Base-by-base conservation (phyloP, 1,140 invertebrate genomes). In the Calliphora vicina region DNA sequence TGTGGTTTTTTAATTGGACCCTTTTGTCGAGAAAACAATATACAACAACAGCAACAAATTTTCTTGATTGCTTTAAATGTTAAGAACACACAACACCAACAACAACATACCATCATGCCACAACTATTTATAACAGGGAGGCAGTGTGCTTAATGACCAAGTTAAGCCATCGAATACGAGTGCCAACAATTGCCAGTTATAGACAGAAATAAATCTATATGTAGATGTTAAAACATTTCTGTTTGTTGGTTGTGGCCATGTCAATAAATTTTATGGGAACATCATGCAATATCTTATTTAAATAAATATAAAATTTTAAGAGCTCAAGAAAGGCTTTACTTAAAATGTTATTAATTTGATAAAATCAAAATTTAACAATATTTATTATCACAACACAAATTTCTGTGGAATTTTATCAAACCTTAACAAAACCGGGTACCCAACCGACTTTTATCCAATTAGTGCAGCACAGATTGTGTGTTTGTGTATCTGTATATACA, bases 1-100 rank as follows among this genome's bases (percentile, higher is more conserved):
- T 88, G 88, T 89, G 88, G 88, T 85, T 89, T 89, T 89, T 89
- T 89, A 89, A 89, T 89, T 89, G 88, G 80, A 87, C 88, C 88
- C 87, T 89, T 88, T 88, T 84, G 74, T 85, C 86, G 85, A 85
- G 17, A 50, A 50, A 50, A 35, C 35, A 35, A 35, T 35, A 35
- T 35, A 35, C 35, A 35, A 35, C 35, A 35, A 35, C 35, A 35
- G 10, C 35, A 8, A 5, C 35, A 50, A 50, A 50, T 12, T 50
- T 50, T 50, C 17, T 50, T 50, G 45, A 88, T 89, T 88, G 85
- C 87, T 88, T 88, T 88, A 86, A 88, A 87, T 86, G 85, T 85
- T 83, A 82, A 83, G 82, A 83, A 85, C 85, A 85, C 73, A 35
- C 85, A 86, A 84, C 83, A 88, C 84, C 86, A 83, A 86, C 76